Conservation (phyloP, 2,113 vertebrate species). For the Pelusios castaneus region DNA sequence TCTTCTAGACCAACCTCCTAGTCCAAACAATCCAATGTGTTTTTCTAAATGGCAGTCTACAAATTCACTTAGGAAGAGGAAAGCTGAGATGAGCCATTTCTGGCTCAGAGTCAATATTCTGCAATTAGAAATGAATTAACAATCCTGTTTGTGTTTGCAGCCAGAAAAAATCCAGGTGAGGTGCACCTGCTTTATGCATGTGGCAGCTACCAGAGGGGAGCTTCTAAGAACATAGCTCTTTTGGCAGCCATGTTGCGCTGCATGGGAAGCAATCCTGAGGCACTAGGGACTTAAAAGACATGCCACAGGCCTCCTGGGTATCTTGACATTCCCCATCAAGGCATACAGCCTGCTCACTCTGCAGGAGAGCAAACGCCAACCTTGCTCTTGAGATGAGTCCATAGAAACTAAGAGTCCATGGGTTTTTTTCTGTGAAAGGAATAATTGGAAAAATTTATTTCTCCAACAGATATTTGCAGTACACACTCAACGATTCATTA, state of each 20-base stretch:
- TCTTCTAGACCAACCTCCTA: too few species aligned
- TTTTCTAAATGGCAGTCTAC: background rate
- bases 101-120: background rate
- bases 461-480: slow-evolving; percentile 75
- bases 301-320: background rate
- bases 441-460: background rate
- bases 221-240: background rate
- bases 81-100: background rate
- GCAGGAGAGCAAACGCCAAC: background rate
- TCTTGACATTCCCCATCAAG: rapidly evolving
- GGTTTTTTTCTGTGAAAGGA: background rate
- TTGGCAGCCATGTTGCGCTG: background rate
- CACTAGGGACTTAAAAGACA: background rate
- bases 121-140: background rate
- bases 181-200: background rate
- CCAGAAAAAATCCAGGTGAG: background rate
- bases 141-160: background rate
- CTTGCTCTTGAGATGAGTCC: background rate
- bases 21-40: background rate
- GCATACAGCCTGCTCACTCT: background rate
- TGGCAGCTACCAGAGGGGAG: background rate
- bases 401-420: background rate
- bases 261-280: background rate
- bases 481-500: slow-evolving; percentile 43
- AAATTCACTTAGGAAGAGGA: background rate